These are phyloP conservation scores for Prorops nasuta DNA, from an alignment of 1,140 invertebrate species.

Conservation along the genomic window DNA sequence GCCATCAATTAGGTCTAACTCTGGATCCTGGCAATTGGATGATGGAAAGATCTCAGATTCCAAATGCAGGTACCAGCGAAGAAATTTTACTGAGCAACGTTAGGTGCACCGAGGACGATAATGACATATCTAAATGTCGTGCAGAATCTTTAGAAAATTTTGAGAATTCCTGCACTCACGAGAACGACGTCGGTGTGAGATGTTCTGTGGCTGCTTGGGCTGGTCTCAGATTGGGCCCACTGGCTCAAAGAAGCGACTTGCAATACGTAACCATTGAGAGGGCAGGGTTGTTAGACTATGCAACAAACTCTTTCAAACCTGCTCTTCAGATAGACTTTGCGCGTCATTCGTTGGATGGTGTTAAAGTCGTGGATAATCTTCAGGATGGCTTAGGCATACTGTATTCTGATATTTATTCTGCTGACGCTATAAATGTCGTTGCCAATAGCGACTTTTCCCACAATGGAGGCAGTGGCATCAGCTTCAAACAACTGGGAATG, in stretches of 20 bases:
- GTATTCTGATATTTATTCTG: constrained; percentile 85
- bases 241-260: constrained; percentile 83
- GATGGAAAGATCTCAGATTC: constrained; percentile 76
- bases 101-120: constrained; percentile 86
- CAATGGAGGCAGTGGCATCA: constrained; percentile 86
- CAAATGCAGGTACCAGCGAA: constrained; percentile 73
- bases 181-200: constrained; percentile 82
- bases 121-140: constrained; percentile 86
- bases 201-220: constrained; percentile 93
- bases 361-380: constrained; percentile 77
- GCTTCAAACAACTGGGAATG: constrained; percentile 83
- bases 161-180: constrained; percentile 86
- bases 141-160: constrained; percentile 76
- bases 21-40: constrained; percentile 92
- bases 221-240: constrained; percentile 83
- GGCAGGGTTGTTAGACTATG: constrained; percentile 92
- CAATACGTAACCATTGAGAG: constrained; percentile 86
- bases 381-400: constrained; percentile 86
- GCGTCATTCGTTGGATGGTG: constrained; percentile 83
- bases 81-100: constrained; percentile 83
- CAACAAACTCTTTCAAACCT: constrained; percentile 85
- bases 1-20: constrained; percentile 91
- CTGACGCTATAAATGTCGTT: constrained; percentile 80
- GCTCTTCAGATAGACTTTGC: constrained; percentile 97
- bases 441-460: constrained; percentile 85